These are phyloP conservation scores for Drosophila sturtevanti DNA, from an alignment of 1,140 invertebrate genomes.

Conservation along the genomic window DNA sequence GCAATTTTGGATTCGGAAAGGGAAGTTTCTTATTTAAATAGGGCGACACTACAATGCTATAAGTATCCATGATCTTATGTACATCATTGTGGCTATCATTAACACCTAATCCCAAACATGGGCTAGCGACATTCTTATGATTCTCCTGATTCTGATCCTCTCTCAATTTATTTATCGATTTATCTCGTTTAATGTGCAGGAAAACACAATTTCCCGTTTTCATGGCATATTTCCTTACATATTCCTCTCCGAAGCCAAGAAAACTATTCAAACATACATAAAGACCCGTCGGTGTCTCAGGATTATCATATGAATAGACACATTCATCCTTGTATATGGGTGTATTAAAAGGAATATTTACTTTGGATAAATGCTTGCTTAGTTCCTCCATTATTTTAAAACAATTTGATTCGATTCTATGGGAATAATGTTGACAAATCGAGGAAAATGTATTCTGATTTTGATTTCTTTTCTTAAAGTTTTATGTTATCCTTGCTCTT, in stretches of 20 bases:
- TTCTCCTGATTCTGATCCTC: conserved; percentile 65
- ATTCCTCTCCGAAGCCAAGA: conserved; percentile 92
- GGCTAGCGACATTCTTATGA: conserved; percentile 87
- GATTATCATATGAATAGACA: conserved; percentile 97
- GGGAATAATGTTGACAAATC: conserved; percentile 8
- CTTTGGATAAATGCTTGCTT: conserved; percentile 68
- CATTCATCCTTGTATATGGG: conserved; percentile 99
- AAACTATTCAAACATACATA: conserved; percentile 96
- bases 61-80: conserved; percentile 91
- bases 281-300: conserved; percentile 93
- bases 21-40: conserved; percentile 87
- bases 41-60: conserved; percentile 92
- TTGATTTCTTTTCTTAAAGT: too few species aligned
- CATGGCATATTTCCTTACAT: conserved; percentile 90
- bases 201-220: conserved; percentile 93
- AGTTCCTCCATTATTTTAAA: conserved; percentile 57
- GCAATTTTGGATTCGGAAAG: conserved; percentile 90
- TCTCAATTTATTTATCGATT: conserved; percentile 75
- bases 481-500: too few species aligned
- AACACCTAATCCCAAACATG: conserved; percentile 95
- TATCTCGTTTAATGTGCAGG: conserved; percentile 91
- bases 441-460: conserved; percentile 20
- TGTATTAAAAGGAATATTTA: conserved; percentile 68
- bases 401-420: conserved; percentile 21
- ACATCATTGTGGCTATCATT: conserved; percentile 94